phyloP scores from a whole-genome alignment of 2,113 vertebrate species.

The Gnathonemus longibarbis region DNA sequence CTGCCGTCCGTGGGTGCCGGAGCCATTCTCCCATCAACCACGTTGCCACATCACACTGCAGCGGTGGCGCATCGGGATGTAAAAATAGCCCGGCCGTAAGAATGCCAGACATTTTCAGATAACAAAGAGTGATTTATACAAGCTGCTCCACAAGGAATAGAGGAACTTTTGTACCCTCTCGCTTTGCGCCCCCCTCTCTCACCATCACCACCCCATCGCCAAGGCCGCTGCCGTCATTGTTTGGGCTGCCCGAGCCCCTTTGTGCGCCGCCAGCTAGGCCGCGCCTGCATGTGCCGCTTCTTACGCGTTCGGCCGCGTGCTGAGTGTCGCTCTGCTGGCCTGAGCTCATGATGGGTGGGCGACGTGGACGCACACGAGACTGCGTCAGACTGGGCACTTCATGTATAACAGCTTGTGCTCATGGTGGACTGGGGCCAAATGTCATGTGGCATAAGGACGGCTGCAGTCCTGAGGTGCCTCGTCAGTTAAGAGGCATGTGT shows the following conservation, averaged over 20 bases:
- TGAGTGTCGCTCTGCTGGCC: slow-evolving; percentile 60
- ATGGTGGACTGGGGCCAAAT: neutral
- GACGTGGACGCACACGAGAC: neutral
- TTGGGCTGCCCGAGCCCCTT: slow-evolving; percentile 64
- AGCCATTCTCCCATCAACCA: slow-evolving; percentile 15
- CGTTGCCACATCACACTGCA: neutral
- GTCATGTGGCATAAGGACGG: neutral
- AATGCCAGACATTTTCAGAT: slow-evolving; percentile 78
- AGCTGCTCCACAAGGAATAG: slow-evolving; percentile 60
- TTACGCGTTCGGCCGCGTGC: slow-evolving; percentile 61
- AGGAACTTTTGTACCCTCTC: slow-evolving; percentile 64
- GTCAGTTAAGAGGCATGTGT: neutral
- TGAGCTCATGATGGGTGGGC: neutral
- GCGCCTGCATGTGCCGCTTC: slow-evolving; percentile 64
- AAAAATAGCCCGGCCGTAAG: slow-evolving; percentile 76
- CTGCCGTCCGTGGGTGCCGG: neutral
- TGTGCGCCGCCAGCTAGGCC: slow-evolving; percentile 64
- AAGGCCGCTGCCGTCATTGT: slow-evolving; percentile 75
- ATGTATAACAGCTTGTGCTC: neutral
- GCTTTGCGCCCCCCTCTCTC: slow-evolving; percentile 22
- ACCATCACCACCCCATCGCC: slow-evolving; percentile 47
- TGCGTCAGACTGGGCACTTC: neutral
- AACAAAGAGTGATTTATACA: slow-evolving; percentile 75
- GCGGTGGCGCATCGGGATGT: slow-evolving; percentile 25
- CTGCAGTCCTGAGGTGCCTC: neutral